A percentile compares a stretch with the other conserved stretches of the same genome.
Conservation (phyloP, 2,888 invertebrate genomes). For the Chymomyza procnemis region DNA sequence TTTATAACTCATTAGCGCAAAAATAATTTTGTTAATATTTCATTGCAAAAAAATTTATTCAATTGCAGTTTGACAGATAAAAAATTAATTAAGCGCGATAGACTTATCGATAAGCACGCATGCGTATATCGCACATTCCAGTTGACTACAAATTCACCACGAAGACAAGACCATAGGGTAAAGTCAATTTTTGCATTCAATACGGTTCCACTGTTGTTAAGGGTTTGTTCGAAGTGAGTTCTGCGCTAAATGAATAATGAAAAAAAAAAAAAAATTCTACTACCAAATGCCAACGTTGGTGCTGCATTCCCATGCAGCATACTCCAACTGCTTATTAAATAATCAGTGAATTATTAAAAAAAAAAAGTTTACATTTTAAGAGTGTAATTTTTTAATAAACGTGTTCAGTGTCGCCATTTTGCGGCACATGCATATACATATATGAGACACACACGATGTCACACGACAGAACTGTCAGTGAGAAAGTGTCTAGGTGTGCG, state of each 20-base stretch:
- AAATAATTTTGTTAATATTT: neutral
- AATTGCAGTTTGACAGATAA: neutral
- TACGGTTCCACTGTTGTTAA: constrained; percentile 77
- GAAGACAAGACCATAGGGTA: constrained; percentile 46
- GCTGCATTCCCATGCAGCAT: constrained; percentile 34
- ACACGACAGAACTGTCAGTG: constrained; percentile 53
- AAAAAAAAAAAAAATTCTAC: constrained; percentile 25
- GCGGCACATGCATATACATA: constrained; percentile 53
- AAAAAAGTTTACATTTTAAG: constrained; percentile 18
- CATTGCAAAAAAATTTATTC: neutral
- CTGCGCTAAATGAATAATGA: constrained; percentile 34
- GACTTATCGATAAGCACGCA: constrained; percentile 34
- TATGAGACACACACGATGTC: constrained; percentile 24
- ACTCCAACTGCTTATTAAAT: constrained; percentile 58
- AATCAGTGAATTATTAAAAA: constrained; percentile 50
- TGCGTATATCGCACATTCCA: constrained; percentile 38
- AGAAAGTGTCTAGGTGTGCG: constrained; percentile 37
- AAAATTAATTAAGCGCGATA: constrained; percentile 7
- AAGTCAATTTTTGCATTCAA: constrained; percentile 62
- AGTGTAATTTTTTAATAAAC: constrained; percentile 51
- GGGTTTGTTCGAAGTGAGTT: constrained; percentile 79
- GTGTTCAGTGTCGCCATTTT: constrained; percentile 62
- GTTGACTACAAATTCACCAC: constrained; percentile 53
- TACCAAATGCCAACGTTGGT: constrained; percentile 26
- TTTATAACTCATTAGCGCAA: neutral